A percentile compares a stretch with the other conserved stretches of the same genome.
phyloP scores from a whole-genome alignment of 2,888 invertebrate species.

The Lacanobia oleracea region DNA sequence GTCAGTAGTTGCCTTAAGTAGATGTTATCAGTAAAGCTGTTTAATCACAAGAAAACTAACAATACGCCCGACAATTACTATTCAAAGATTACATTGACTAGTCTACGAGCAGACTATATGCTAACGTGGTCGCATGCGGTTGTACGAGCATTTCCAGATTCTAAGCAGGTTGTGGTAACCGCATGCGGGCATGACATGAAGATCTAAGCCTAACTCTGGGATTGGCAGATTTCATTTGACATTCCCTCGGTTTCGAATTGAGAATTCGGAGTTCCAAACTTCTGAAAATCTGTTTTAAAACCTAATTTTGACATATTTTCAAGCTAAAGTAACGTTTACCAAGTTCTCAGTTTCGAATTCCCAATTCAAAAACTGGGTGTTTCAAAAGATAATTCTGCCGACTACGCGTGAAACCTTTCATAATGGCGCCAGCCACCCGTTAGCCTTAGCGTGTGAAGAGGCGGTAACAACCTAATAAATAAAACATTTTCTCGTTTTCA shows the following conservation, averaged over 20 bases:
- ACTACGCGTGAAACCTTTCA: conserved; percentile 1
- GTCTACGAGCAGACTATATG: background rate
- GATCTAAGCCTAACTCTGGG: background rate
- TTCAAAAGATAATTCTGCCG: background rate
- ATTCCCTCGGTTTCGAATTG: background rate
- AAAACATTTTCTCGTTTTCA: conserved; percentile 29
- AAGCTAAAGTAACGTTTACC: background rate
- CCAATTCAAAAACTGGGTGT: background rate
- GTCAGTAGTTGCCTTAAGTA: conserved; percentile 19
- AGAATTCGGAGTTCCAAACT: background rate
- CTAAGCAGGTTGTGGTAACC: background rate
- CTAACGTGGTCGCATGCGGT: background rate
- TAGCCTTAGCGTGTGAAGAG: conserved; percentile 32
- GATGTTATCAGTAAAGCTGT: conserved; percentile 46
- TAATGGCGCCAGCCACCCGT: conserved; percentile 19
- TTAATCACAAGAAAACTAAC: conserved; percentile 48
- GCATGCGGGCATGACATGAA: background rate
- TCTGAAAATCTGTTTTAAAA: no score
- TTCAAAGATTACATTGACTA: conserved; percentile 17
- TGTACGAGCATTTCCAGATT: background rate
- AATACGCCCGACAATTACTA: conserved; percentile 29
- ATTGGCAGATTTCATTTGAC: no score
- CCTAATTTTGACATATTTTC: no score
- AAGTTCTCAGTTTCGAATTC: background rate
- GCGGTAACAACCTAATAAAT: conserved; percentile 31